These are phyloP conservation scores for Dicycla oo DNA, from an alignment of 2,888 invertebrate genomes.

Conservation along the genomic window DNA sequence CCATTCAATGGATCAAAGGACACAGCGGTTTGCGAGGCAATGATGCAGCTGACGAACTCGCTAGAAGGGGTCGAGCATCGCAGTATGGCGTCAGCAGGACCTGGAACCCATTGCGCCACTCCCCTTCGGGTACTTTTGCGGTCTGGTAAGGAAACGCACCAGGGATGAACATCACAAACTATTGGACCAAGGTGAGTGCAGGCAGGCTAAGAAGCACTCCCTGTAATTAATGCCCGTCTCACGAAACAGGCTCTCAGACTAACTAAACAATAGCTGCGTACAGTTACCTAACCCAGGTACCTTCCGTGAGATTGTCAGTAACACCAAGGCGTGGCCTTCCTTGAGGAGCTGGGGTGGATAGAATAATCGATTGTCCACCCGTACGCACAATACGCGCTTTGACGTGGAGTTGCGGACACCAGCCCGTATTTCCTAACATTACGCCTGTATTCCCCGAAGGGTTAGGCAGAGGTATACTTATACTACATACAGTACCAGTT, in stretches of 20 bases:
- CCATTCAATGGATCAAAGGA: neutral
- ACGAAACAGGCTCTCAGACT: neutral
- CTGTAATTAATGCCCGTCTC: neutral
- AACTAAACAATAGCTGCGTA: neutral
- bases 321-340: no score
- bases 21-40: neutral
- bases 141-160: neutral
- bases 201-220: neutral
- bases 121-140: neutral
- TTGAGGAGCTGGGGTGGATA: neutral
- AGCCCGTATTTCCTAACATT: no score
- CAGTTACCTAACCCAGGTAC: neutral
- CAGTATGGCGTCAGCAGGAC: no score
- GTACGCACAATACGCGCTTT: neutral
- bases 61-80: no score
- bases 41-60: no score
- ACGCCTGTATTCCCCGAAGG: no score
- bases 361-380: neutral
- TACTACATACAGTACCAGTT: no score
- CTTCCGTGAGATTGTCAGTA: neutral
- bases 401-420: no score
- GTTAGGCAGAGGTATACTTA: no score
- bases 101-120: no score
- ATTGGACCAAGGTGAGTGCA: neutral
- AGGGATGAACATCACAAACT: neutral